phyloP scores from a whole-genome alignment of 2,888 invertebrate genomes.

The Hyppa rectilinea region DNA sequence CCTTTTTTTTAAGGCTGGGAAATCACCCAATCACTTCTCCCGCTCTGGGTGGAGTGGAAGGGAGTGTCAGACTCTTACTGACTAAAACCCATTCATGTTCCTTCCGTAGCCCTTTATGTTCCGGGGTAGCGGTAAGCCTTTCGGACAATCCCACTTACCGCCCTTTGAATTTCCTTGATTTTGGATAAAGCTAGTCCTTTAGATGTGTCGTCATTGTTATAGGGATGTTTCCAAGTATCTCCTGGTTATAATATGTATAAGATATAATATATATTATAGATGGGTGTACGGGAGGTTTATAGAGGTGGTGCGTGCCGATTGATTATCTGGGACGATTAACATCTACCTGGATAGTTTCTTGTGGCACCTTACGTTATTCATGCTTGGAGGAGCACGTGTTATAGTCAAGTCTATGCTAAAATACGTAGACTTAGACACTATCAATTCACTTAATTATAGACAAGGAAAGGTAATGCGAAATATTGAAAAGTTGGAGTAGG shows the following conservation, averaged over 20 bases:
- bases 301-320: conserved; percentile 1
- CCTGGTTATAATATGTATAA: background rate
- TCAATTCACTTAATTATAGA: background rate
- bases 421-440: background rate
- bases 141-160: too few species aligned
- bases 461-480: background rate
- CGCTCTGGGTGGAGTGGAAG: too few species aligned
- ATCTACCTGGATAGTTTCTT: conserved; percentile 22
- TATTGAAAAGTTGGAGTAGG: background rate
- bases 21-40: too few species aligned
- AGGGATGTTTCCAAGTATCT: conserved; percentile 6
- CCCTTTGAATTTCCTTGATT: conserved; percentile 19
- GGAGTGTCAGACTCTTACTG: too few species aligned
- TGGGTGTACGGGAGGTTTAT: background rate
- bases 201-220: conserved; percentile 5
- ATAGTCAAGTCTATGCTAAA: background rate
- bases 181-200: conserved; percentile 12
- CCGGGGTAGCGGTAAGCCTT: too few species aligned
- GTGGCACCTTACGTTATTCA: background rate
- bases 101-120: too few species aligned
- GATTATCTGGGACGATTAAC: conserved; percentile 28
- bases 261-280: too few species aligned
- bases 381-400: conserved; percentile 7
- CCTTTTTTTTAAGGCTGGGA: too few species aligned
- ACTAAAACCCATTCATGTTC: too few species aligned